phyloP scores from a whole-genome alignment of 2,888 invertebrate species.

The Dryococelus australis region DNA sequence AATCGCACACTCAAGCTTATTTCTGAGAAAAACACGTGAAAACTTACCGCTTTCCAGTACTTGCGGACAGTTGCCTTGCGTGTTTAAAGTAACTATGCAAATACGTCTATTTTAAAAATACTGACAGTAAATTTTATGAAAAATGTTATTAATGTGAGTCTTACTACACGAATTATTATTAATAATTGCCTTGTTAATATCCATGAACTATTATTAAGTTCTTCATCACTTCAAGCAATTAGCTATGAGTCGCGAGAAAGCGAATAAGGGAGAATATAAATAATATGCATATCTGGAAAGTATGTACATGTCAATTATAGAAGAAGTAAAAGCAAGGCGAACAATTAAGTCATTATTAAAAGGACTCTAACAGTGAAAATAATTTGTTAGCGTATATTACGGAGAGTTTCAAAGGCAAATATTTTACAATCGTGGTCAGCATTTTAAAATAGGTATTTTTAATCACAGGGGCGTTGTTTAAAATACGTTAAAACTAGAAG shows the following conservation, averaged over 20 bases:
- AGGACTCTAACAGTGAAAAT: background rate
- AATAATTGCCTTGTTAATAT: background rate
- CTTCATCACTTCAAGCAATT: background rate
- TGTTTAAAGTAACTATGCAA: no score
- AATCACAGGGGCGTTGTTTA: background rate
- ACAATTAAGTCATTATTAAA: background rate
- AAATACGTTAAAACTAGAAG: background rate
- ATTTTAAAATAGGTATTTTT: background rate
- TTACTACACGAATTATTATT: no score
- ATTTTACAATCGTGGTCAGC: no score
- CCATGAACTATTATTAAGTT: conserved; percentile 1
- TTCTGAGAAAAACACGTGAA: no score
- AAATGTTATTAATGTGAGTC: no score
- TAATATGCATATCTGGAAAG: background rate
- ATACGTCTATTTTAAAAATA: no score
- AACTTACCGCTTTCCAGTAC: no score
- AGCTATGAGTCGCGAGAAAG: background rate
- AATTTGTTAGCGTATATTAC: background rate
- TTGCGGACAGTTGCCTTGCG: no score
- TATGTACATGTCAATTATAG: background rate
- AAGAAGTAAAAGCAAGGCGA: background rate
- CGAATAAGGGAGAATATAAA: background rate
- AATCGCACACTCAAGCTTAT: no score
- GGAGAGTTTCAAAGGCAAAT: no score
- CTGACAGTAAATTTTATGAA: no score